Base-by-base conservation (phyloP, 1,140 invertebrate genomes). In the Sinonovacula constricta region DNA sequence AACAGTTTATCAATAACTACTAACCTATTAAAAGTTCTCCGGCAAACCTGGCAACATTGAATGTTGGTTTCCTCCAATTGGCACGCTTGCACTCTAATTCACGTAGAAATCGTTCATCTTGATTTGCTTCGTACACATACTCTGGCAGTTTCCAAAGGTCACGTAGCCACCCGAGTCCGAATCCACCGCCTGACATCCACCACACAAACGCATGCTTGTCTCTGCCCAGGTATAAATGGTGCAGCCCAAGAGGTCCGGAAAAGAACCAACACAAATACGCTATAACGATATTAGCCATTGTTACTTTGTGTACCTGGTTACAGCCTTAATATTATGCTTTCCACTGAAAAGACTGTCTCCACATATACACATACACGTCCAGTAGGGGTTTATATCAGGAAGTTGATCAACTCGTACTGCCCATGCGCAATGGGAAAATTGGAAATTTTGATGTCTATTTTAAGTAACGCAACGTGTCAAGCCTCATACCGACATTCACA, bases 201-300 rank as follows among this genome's bases (percentile, higher is more conserved):
- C 95, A 97, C 0, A 97, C 91, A 86, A 98, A 95, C 0, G 95
- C 97, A 86, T 99, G 97, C n/a, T 94, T 92, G 89, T 98, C 96
- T 69, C 97, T 91, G 56, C 94, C 93, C 54, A 99, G 91, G 89
- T 99, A 99, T 85, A 98, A 93, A 88, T 98, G 96, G 91, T 99
- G 97, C 1, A 96, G 89, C 0, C 97, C 97, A 81, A 96, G 94
- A 82, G 95, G 91, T 12, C 97, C 97, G 39, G 96, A 96, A 79
- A 97, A 92, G 0, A 97, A 85, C 97, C 97, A 98, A 22, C 96
- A 91, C 22, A 98, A 53, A 89, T 97, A 97, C 0, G 97, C 93
- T 80, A 93, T 78, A 33, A 94, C 84, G n/a, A 95, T 87, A 75
- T 94, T 95, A 26, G 88, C 88, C 88, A 89, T 89, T 45, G 3